These are phyloP conservation scores for Sphaerophoria taeniata DNA, from an alignment of 2,888 invertebrate genomes.

Conservation along the genomic window DNA sequence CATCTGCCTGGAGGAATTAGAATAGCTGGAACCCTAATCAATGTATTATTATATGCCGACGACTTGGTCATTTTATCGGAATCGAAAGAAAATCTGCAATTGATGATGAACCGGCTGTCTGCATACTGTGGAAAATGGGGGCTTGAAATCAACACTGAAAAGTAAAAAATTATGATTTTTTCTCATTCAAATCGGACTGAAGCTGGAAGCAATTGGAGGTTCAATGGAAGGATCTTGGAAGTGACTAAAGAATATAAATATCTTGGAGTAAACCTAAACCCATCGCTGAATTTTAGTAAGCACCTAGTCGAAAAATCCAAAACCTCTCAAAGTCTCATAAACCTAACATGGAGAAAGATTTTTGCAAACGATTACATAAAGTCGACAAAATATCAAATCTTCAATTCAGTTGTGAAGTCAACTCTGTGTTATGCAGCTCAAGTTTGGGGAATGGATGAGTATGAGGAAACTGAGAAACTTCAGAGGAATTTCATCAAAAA, in stretches of 20 bases:
- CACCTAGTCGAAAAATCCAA: no score
- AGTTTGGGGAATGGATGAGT: not conserved
- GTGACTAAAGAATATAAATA: no score
- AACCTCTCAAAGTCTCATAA: no score
- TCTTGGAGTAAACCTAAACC: no score
- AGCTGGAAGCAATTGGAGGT: no score
- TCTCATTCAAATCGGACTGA: no score
- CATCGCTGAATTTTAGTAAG: no score
- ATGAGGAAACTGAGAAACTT: no score
- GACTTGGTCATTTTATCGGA: not conserved
- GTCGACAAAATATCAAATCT: not conserved
- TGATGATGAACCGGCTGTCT: not conserved
- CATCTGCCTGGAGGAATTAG: not conserved
- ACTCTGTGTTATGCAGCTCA: not conserved
- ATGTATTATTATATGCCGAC: not conserved
- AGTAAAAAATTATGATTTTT: not conserved
- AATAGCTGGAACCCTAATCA: no score
- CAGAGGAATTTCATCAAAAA: not conserved
- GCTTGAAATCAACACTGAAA: not conserved
- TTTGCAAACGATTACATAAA: not conserved
- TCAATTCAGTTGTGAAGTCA: no score
- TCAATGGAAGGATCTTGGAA: no score
- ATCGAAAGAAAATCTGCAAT: not conserved
- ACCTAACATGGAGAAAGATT: not conserved
- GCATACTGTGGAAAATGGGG: conserved; percentile 5